Evolutionary conservation across 2,888 invertebrate species (phyloP).

Genomic region (Drosophila basisetae): DNA sequence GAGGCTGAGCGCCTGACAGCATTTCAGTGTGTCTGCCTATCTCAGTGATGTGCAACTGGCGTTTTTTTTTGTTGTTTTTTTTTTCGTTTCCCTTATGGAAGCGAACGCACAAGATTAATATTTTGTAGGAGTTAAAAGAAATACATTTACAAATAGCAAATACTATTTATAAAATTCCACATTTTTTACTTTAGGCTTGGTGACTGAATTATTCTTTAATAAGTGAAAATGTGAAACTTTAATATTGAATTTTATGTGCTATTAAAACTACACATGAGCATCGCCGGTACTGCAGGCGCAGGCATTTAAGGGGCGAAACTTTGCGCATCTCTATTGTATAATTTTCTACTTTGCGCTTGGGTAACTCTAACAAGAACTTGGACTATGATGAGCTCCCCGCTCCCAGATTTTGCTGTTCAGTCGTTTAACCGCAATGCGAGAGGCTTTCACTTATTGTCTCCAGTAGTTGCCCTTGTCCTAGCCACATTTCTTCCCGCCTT

Average conservation of each 20-base stretch:
- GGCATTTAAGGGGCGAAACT: background rate
- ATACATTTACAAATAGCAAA: background rate
- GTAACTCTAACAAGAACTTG: slow-evolving; percentile 44
- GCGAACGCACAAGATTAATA: background rate
- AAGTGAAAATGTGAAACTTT: background rate
- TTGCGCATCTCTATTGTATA: slow-evolving; percentile 9
- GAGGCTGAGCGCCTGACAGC: slow-evolving; percentile 21
- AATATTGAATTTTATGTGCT: background rate
- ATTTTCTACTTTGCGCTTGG: slow-evolving; percentile 18
- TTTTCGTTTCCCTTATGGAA: background rate
- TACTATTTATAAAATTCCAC: background rate
- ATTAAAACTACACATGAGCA: background rate
- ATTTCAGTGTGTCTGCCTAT: slow-evolving; percentile 8
- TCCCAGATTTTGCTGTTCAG: slow-evolving; percentile 15
- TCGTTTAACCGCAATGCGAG: slow-evolving; percentile 59
- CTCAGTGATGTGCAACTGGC: slow-evolving; percentile 9
- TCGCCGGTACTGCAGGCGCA: background rate
- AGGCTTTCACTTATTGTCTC: slow-evolving; percentile 32
- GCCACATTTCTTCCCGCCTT: background rate
- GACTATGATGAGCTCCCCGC: background rate
- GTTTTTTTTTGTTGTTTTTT: background rate
- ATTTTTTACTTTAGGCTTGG: background rate
- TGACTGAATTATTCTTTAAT: background rate
- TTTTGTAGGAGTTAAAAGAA: background rate
- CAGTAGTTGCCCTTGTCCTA: slow-evolving; percentile 30